These are phyloP conservation scores for Thyatira batis DNA, from an alignment of 2,888 invertebrate species.

Conservation along the genomic window DNA sequence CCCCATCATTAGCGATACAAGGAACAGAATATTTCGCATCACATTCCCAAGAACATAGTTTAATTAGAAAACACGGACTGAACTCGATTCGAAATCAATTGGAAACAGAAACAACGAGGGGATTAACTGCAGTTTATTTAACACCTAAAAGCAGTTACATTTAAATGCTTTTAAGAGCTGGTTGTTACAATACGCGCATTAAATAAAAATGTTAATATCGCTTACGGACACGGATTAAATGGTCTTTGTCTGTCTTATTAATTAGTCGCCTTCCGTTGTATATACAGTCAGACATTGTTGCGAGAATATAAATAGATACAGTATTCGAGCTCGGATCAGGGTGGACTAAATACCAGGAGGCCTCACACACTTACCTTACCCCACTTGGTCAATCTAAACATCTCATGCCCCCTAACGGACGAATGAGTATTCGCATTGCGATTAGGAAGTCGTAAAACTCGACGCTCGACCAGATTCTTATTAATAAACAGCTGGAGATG, in stretches of 20 bases:
- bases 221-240: too few relatives aligned
- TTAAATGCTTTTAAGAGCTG: background rate
- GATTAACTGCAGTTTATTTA: background rate
- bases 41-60: slow-evolving; percentile 8
- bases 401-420: background rate
- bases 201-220: background rate
- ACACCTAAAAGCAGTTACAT: background rate
- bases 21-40: slow-evolving; percentile 36
- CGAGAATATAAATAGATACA: background rate
- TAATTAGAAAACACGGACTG: background rate
- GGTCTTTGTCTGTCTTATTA: background rate
- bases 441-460: slow-evolving; percentile 31
- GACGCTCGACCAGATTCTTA: slow-evolving; percentile 9
- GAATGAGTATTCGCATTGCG: slow-evolving; percentile 16
- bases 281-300: background rate
- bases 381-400: slow-evolving; percentile 33
- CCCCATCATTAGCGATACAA: slow-evolving; percentile 35
- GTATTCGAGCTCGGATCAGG: background rate
- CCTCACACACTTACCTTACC: slow-evolving; percentile 45
- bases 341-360: slow-evolving; percentile 41
- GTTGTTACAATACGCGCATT: background rate
- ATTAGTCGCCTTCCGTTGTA: background rate
- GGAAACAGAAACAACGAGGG: background rate
- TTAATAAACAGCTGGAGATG: slow-evolving; percentile 22
- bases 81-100: background rate